phyloP scores from a whole-genome alignment of 2,113 vertebrate species.

The Hippocampus comes region DNA sequence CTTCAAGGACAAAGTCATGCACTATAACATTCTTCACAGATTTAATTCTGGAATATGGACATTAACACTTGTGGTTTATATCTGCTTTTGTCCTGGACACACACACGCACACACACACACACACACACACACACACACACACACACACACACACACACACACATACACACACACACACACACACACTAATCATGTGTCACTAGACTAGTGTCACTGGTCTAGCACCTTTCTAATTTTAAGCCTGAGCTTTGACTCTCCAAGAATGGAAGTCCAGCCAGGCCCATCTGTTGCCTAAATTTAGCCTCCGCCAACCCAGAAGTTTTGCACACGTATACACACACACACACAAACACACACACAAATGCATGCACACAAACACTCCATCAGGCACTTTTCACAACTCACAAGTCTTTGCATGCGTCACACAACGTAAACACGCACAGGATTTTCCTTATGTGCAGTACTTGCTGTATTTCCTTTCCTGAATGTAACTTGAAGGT shows the following conservation, averaged over 20 bases:
- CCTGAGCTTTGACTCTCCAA: constrained; percentile 72
- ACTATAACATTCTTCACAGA: neutral
- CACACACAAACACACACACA: constrained; percentile 22
- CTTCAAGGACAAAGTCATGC: neutral
- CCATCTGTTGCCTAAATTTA: constrained; percentile 84
- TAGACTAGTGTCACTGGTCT: constrained; percentile 63
- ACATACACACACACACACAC: constrained; percentile 8
- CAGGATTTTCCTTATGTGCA: neutral
- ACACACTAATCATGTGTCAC: constrained; percentile 11
- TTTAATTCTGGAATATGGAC: neutral
- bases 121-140: no score
- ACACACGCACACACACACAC: constrained; percentile 14
- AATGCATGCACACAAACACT: constrained; percentile 15
- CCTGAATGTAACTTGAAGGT: constrained; percentile 17
- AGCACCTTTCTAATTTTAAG: constrained; percentile 86
- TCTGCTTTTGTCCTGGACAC: constrained; percentile 8
- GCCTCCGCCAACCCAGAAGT: constrained; percentile 46
- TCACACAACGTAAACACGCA: constrained; percentile 23
- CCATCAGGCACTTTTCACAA: constrained; percentile 32
- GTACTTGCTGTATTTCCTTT: constrained; percentile 18
- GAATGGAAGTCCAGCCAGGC: constrained; percentile 86
- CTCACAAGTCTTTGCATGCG: constrained; percentile 30
- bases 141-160: no score
- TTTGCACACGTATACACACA: constrained; percentile 28
- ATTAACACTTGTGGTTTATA: constrained; percentile 3